Conservation (phyloP, 2,888 invertebrate genomes). For the Drosophila paucipuncta region DNA sequence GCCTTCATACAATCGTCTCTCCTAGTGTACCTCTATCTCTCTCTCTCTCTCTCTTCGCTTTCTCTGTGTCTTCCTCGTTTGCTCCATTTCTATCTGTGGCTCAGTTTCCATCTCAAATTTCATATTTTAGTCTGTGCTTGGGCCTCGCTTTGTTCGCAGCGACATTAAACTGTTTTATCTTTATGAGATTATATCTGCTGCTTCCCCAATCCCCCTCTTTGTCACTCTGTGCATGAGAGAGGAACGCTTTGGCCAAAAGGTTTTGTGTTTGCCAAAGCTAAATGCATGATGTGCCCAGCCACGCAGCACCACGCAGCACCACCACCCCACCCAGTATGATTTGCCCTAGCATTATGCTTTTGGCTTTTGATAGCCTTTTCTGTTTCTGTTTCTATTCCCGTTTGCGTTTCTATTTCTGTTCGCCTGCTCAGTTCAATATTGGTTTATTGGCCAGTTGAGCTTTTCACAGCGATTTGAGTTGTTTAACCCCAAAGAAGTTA, state of each 20-base stretch:
- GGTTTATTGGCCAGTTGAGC: constrained; percentile 64
- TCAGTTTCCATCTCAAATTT: constrained; percentile 27
- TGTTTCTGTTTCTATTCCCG: constrained; percentile 4
- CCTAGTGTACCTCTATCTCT: background rate
- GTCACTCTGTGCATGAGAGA: constrained; percentile 29
- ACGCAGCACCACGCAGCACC: constrained; percentile 29
- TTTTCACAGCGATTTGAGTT: constrained; percentile 47
- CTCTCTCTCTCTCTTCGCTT: background rate
- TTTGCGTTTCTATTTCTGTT: background rate
- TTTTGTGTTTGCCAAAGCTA: constrained; percentile 79
- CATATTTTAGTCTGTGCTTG: constrained; percentile 29
- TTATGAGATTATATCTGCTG: constrained; percentile 78
- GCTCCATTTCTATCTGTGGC: constrained; percentile 2
- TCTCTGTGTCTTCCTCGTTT: background rate
- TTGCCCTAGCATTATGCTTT: background rate
- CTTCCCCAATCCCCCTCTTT: background rate
- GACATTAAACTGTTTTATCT: constrained; percentile 79
- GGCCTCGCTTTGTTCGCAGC: constrained; percentile 57
- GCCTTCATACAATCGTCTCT: background rate
- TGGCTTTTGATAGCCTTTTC: constrained; percentile 6
- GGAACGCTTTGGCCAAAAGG: constrained; percentile 74
- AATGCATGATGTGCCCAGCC: constrained; percentile 49
- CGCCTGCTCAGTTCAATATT: constrained; percentile 45
- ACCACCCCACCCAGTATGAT: background rate
- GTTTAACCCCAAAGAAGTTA: constrained; percentile 49